Base-by-base conservation (phyloP, 1,140 invertebrate genomes). In the Pseudomyrmex dendroicus region DNA sequence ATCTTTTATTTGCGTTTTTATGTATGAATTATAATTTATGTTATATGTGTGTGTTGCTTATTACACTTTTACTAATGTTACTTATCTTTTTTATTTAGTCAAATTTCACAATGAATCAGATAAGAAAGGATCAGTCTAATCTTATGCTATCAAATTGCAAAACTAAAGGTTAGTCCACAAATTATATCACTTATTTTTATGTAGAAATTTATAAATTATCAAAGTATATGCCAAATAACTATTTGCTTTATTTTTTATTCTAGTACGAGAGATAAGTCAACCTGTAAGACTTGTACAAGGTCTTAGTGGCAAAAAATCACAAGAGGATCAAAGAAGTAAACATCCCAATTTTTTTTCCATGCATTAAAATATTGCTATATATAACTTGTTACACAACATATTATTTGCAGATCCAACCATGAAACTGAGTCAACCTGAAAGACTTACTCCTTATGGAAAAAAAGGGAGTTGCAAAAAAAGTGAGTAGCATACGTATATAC, bases 401-500 rank as follows among this genome's bases (percentile, higher is more conserved):
- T 72, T 62, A 52, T 63, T 82, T 84, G 0, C 48, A 88, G 84
- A 63, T 86, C 63, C 35, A 74, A 70, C n/a, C 62, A 56, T 12
- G 46, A 89, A 85, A 74, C 85, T 46, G 77, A 66, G 25, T 68
- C 35, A 62, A 44, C 83, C 86, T 61, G 73, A 89, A 77, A 86
- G 54, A 85, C 5, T 72, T 61, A 22, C 56, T 70, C 50, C 66
- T 10, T 74, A 54, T 61, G 9, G 35, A 7, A 35, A 59, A 13
- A 74, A 59, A 17, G 66, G 0, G 9, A 15, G 9, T 46, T 25
- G 48, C n/a, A 73, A 68, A 0, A 63, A 67, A 57, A 66, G 76
- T 84, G 80, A 84, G 86, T 59, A 61, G 72, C 85, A 84, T 68
- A 48, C 10, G 35, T 20, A 44, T 48, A 7, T 35, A 7, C 5